These are phyloP conservation scores for Galbula dea DNA, from an alignment of 2,113 vertebrate genomes.

Conservation along the genomic window DNA sequence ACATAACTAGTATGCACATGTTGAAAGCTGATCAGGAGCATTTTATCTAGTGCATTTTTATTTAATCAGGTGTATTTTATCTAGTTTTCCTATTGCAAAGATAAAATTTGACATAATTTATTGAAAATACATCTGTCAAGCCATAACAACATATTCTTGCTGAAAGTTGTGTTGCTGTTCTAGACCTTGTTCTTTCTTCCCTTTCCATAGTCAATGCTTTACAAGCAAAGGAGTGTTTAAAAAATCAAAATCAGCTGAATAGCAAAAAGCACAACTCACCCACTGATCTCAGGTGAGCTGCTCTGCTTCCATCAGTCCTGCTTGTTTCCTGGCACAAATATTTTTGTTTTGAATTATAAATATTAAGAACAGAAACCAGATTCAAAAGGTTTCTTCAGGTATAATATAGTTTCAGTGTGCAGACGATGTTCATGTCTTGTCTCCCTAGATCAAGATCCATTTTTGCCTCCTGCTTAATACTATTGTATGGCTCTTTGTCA, in stretches of 20 bases:
- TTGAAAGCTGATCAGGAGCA: not conserved
- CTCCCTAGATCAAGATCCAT: not conserved
- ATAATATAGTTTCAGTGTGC: not conserved
- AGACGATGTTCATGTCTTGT: not conserved
- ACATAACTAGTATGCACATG: rapidly evolving
- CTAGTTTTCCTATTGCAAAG: not conserved
- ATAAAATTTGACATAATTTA: not conserved
- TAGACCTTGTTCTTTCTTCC: not conserved
- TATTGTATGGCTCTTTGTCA: not conserved
- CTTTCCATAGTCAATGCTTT: not conserved
- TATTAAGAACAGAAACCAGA: not conserved
- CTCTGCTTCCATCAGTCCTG: not conserved
- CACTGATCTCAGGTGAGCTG: not conserved
- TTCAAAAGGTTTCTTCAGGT: not conserved
- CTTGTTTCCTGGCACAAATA: not conserved
- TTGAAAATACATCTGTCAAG: not conserved
- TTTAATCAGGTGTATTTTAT: too few relatives aligned
- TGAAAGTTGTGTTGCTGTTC: not conserved
- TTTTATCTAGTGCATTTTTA: too few relatives aligned
- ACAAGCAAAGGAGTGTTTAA: not conserved
- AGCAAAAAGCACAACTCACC: not conserved
- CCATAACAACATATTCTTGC: not conserved
- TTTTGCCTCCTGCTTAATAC: not conserved
- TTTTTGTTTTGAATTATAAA: not conserved
- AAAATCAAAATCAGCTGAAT: not conserved